Percentiles rank a stretch among this genome's conserved stretches.
Evolutionary conservation across 2,797 vertebrate species (phyloP).

Genomic region (Hyperoplus immaculatus): DNA sequence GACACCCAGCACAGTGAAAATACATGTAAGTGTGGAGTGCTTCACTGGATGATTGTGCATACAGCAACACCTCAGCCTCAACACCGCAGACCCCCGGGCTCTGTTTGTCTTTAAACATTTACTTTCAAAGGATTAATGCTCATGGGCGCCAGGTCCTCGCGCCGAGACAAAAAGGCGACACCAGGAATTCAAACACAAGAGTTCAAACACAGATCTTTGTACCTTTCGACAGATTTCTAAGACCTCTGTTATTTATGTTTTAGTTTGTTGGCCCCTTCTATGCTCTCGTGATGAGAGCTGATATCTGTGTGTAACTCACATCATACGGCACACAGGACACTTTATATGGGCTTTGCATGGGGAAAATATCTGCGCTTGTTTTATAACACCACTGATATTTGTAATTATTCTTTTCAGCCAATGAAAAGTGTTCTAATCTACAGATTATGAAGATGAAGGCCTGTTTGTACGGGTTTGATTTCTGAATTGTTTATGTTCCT

Average conservation of each 20-base stretch:
- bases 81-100: conserved; percentile 88
- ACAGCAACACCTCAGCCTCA: conserved; percentile 90
- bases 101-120: conserved; percentile 95
- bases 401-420: conserved; percentile 24
- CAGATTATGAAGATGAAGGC: conserved; percentile 21
- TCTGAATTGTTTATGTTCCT: conserved; percentile 62
- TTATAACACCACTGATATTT: conserved; percentile 24
- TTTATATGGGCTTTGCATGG: background rate
- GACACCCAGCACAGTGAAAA: conserved; percentile 64
- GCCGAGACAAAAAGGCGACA: conserved; percentile 93
- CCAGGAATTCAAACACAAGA: conserved; percentile 89
- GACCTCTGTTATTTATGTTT: conserved; percentile 75
- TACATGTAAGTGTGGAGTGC: conserved; percentile 82
- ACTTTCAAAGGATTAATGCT: conserved; percentile 93
- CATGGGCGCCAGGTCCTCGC: conserved; percentile 85
- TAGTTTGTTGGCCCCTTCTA: conserved; percentile 60
- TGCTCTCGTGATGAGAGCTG: conserved; percentile 66
- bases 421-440: conserved; percentile 15
- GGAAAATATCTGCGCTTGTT: conserved; percentile 37
- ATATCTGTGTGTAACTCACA: conserved; percentile 61
- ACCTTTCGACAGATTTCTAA: conserved; percentile 86
- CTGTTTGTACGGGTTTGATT: conserved; percentile 56
- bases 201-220: conserved; percentile 91
- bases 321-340: conserved; percentile 16
- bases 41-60: conserved; percentile 77